These are phyloP conservation scores for Apodemia hepburni DNA, from an alignment of 2,888 invertebrate species.

Conservation along the genomic window DNA sequence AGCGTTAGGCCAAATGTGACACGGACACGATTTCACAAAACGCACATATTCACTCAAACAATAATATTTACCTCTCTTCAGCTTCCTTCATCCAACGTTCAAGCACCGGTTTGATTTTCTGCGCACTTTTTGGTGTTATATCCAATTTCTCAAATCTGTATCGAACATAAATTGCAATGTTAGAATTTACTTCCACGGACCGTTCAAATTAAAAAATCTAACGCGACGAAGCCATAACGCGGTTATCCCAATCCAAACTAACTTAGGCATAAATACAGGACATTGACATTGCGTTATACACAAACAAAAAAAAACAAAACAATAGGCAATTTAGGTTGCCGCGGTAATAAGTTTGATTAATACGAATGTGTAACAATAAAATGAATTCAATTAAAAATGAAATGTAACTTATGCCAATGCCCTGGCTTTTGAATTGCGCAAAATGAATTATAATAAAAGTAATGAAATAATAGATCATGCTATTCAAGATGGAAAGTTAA, in stretches of 20 bases:
- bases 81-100: constrained; percentile 99
- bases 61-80: constrained; percentile 91
- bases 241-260: constrained; percentile 55
- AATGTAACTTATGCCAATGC: constrained; percentile 90
- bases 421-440: constrained; percentile 87
- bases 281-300: constrained; percentile 82
- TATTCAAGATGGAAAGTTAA: constrained; percentile 75
- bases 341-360: constrained; percentile 78
- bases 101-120: constrained; percentile 99
- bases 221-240: constrained; percentile 39
- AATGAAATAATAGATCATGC: constrained; percentile 79
- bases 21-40: constrained; percentile 70
- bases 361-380: constrained; percentile 74
- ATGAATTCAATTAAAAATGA: constrained; percentile 75
- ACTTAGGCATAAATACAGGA: constrained; percentile 81
- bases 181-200: constrained; percentile 61
- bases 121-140: constrained; percentile 99
- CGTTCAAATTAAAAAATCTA: constrained; percentile 49
- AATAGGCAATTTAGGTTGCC: constrained; percentile 76
- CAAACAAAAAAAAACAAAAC: constrained; percentile 64
- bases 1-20: constrained; percentile 76
- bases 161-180: constrained; percentile 77
- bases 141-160: constrained; percentile 99
- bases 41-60: constrained; percentile 73
- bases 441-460: constrained; percentile 73